Percentiles rank a stretch among this genome's conserved stretches.
Conservation (phyloP, 30 jellyfish, hydroid and myxozoan species). For the Hydractinia symbiolongicarpus region DNA sequence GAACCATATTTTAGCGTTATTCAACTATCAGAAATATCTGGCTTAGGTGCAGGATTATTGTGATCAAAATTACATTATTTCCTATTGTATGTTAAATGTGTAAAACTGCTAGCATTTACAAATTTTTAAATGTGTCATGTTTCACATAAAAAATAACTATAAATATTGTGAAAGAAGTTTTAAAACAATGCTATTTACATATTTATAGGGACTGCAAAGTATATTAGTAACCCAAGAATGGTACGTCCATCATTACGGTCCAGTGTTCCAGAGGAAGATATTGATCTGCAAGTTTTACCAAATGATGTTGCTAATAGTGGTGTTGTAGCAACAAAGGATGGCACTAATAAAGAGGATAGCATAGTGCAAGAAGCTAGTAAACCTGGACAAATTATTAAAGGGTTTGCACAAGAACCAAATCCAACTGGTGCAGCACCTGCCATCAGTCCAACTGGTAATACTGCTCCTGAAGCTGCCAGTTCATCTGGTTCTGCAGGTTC, state of each 20-base stretch:
- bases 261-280: not conserved
- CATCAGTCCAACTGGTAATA: too few relatives aligned
- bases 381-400: slow-evolving; percentile 4
- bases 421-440: not conserved
- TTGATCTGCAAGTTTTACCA: slow-evolving; percentile 4
- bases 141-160: too few relatives aligned
- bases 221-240: not conserved
- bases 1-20: too few relatives aligned
- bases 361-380: not conserved
- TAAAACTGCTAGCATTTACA: too few relatives aligned
- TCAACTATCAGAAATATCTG: too few relatives aligned
- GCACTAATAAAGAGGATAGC: slow-evolving; percentile 2
- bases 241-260: slow-evolving; percentile 6
- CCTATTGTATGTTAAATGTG: too few relatives aligned
- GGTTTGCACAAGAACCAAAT: slow-evolving; percentile 14
- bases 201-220: slow-evolving; percentile 21
- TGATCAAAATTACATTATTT: too few relatives aligned
- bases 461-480: not conserved
- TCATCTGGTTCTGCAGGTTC: too few relatives aligned
- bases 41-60: too few relatives aligned
- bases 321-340: not conserved
- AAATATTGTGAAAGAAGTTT: too few relatives aligned
- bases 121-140: too few relatives aligned
- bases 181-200: too few relatives aligned
- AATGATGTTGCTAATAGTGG: not conserved